Conservation (phyloP, 2,797 vertebrate genomes). For the Carcharodon carcharias region DNA sequence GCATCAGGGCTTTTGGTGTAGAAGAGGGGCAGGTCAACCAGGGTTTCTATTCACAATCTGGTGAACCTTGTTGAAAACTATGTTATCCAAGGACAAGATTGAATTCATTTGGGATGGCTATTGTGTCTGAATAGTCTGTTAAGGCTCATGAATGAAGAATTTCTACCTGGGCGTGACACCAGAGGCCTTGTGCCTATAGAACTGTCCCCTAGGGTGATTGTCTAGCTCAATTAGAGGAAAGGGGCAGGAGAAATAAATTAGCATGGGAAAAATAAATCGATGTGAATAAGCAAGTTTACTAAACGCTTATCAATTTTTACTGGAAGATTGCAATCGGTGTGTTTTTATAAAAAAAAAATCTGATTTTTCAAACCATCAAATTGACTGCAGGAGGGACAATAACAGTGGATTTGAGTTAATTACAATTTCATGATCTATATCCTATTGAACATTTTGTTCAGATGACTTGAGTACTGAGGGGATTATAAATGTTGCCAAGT, state of each 20-base stretch:
- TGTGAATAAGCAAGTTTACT: neutral
- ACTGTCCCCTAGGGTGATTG: neutral
- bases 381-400: neutral
- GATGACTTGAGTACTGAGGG: neutral
- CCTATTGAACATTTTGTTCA: slow-evolving; percentile 31
- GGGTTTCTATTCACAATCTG: neutral
- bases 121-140: neutral
- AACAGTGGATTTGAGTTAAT: slow-evolving; percentile 23
- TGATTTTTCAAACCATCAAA: slow-evolving; percentile 12
- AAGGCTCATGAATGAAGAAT: neutral
- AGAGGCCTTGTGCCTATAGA: slow-evolving; percentile 3
- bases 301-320: neutral
- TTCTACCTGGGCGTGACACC: too few species aligned
- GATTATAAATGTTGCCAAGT: slow-evolving; percentile 41
- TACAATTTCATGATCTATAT: slow-evolving; percentile 16
- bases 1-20: neutral
- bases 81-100: neutral
- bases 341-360: neutral
- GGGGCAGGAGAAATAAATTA: slow-evolving; percentile 7
- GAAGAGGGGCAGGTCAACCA: neutral
- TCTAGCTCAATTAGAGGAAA: neutral
- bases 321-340: slow-evolving; percentile 14
- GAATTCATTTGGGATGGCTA: neutral
- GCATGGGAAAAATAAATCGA: neutral
- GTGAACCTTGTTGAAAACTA: neutral